Evolutionary conservation across 2,888 invertebrate genomes (phyloP).

Genomic region (Scaeva pyrastri): DNA sequence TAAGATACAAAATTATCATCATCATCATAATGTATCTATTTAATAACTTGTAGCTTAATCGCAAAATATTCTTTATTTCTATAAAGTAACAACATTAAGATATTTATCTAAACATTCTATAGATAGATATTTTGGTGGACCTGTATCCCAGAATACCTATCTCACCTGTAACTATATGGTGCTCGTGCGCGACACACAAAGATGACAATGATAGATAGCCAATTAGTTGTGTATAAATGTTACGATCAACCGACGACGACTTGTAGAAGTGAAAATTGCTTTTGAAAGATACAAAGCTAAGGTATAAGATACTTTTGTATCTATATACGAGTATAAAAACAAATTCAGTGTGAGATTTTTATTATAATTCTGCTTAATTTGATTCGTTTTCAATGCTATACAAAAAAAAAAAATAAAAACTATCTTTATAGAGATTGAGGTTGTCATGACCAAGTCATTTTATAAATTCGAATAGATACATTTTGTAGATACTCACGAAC

Average conservation of each 20-base stretch:
- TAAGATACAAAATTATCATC: slow-evolving; percentile 41
- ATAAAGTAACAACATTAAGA: slow-evolving; percentile 50
- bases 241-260: neutral
- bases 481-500: slow-evolving; percentile 5
- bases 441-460: slow-evolving; percentile 32
- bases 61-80: slow-evolving; percentile 35
- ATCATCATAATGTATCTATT: slow-evolving; percentile 35
- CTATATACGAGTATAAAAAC: neutral
- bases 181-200: slow-evolving; percentile 72
- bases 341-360: slow-evolving; percentile 59
- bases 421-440: slow-evolving; percentile 18
- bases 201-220: slow-evolving; percentile 75
- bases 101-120: slow-evolving; percentile 65
- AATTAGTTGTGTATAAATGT: slow-evolving; percentile 62
- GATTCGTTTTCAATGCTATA: slow-evolving; percentile 59
- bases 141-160: neutral
- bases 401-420: too few species aligned
- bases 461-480: neutral
- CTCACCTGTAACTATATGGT: neutral
- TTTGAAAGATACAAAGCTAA: neutral
- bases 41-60: neutral
- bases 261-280: slow-evolving; percentile 25
- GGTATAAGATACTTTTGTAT: slow-evolving; percentile 7
- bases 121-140: slow-evolving; percentile 40
- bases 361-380: slow-evolving; percentile 66